Base-by-base conservation (phyloP, 1,140 invertebrate genomes). In the Whitmania pigra region DNA sequence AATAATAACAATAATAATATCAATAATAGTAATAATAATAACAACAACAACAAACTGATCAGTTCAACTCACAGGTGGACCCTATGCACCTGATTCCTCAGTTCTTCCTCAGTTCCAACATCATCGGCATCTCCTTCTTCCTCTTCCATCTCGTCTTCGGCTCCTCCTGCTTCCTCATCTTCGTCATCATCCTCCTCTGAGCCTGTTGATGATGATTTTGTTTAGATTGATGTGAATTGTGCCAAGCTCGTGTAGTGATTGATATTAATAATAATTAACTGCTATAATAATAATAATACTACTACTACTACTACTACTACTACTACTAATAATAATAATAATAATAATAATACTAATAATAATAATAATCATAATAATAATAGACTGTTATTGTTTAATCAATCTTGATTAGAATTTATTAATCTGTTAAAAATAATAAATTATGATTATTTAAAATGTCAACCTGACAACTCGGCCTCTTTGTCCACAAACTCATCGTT, bases 31-130 rank as follows among this genome's bases (percentile, higher is more conserved):
- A 25, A 57, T 20, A 25, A 57, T 57, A 25, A 57, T 20, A 57
- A 57, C 9, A 25, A 57, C 5, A 9, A 2, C 2, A 57, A 9
- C 54, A 9, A n/a, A n/a, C n/a, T n/a, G n/a, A n/a, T n/a, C n/a
- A n/a, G n/a, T n/a, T 20, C 54, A 57, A 63, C 57, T 63, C 22
- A 63, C 57, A 63, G 57, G 29, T 63, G 57, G 3, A 31, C 57
- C 29, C 29, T 63, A 7, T 63, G 57, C 22, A 63, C 57, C 29
- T 63, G 57, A 1, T 63, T 63, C 57, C 57, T 63, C 22, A 63
- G 57, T 0, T 63, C 57, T 15, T 63, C 57, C 20, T 63, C 57
- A 1, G 57, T 63, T 7, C 57, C 57, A 13, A 63, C 57, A 15
- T 63, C 57, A 31, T 63, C 57, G 4, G 22, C 57, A 17, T 63